Evolutionary conservation across 2,113 vertebrate genomes (phyloP), one percentile per base, ranked within the genome.

Genomic region (Phylloscopus trochiloides): DNA sequence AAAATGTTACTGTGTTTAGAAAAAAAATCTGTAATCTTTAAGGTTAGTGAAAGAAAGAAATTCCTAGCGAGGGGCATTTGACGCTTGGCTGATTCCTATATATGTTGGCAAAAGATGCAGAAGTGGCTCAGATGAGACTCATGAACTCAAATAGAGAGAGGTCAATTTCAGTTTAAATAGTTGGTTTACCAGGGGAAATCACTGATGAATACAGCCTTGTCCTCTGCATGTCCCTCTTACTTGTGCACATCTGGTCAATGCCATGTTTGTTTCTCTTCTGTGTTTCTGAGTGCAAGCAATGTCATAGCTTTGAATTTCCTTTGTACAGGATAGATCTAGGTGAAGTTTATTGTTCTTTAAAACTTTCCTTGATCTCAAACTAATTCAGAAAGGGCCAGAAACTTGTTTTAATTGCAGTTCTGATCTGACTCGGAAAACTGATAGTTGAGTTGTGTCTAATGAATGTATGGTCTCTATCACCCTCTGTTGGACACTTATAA

Each of bases 401-500:
- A 48, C 32, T 22, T 32, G 11, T 79, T 87, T 83, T 85, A 63
- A 40, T 75, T 84, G 25, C 48, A 66, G 10, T 62, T 95, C 80
- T 62, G 36, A 74, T 71, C 22, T 38, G 45, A n/a, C n/a, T 36
- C 19, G 6, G 38, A 59, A 81, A 83, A 70, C 10, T 71, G 62
- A 4, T 55, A 25, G 67, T 31, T 31, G 59, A 50, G 21, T 57
- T 40, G 7, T 4, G 1, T 52, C 28, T 86, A 32, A 47, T 0
- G 0, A 32, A 57, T 62, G 21, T 51, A 1, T 93, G 75, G 95
- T 96, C 94, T 96, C 43, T 95, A 4, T 86, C 88, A 52, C 93
- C 92, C 94, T 96, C 96, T 97, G 45, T 80, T 96, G 96, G 96
- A 67, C 72, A 10, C 51, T n/a, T 73, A 20, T 61, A 90, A 48